Base-by-base conservation (phyloP, 1,140 invertebrate species). In the Pomacea maculata region DNA sequence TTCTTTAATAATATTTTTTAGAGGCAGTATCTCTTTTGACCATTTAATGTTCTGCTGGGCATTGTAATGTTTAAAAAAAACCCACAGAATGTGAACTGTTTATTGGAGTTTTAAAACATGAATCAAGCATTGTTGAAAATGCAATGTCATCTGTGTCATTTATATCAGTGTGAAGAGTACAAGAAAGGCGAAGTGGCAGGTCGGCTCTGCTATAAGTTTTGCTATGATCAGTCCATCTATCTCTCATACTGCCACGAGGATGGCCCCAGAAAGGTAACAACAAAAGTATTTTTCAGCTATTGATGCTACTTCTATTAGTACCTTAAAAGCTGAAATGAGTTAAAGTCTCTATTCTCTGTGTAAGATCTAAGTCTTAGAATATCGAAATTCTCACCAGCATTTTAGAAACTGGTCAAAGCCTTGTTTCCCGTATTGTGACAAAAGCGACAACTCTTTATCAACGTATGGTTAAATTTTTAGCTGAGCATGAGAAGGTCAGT, bases 111-210 rank as follows among this genome's bases (percentile, higher is more conserved):
- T 45, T 45, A 2, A 45, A 45, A 45, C 34, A 45, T 45, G 34
- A 45, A 45, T 45, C 34, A 45, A 45, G 34, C 34, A 45, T 45
- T 45, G 2, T 45, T 45, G 34, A 45, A 6, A 45, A 45, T 45
- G 34, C 34, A 2, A 6, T 45, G 34, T 45, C 34, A 45, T 45
- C 34, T 61, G 55, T n/a, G 14, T 76, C 25, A 25, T 21, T 63
- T 21, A 34, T 78, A 55, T n/a, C 77, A 78, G 77, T 78, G 77
- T 54, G 57, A 71, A 52, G 77, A 78, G 9, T 78, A 70, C 21
- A 67, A 10, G 45, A 29, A 21, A 9, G 77, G 77, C 15, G 77
- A 78, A 29, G 52, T 78, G 11, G 67, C 77, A 14, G 77, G 77
- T 25, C 65, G 67, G 21, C 65, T 78, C 9, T 78, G 77, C 52